Evolutionary conservation across 1,140 invertebrate genomes (phyloP), one percentile per base, ranked within the genome.

Genomic region (Stenopsyche tienmushanensis): DNA sequence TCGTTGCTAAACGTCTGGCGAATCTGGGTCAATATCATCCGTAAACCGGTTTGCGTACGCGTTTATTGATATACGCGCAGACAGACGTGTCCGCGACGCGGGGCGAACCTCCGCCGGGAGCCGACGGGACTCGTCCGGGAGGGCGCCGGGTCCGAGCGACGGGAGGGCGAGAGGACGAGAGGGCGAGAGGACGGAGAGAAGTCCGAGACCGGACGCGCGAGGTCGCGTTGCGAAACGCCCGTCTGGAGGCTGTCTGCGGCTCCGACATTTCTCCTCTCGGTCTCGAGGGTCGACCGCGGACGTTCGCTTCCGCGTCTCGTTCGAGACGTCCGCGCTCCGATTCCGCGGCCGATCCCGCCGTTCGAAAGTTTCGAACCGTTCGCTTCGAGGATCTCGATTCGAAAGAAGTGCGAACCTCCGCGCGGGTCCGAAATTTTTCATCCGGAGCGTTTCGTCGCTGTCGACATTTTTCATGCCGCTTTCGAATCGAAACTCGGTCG

Each of bases 21-120:
- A 15, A 57, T 57, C 20, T 57, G 53, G 53, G 53, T 57, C 53
- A 57, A 57, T 57, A 57, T 57, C 29, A 57, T 57, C 29, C 41
- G 21, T 18, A 39, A 25, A 57, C 53, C 53, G 29, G 53, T 57
- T 25, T 21, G 17, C 44, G 10, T 17, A 39, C 34, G 7, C n/a
- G 34, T 7, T n/a, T 39, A 7, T 39, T 39, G 34, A 8, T n/a
- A 8, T 13, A 17, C 41, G 41, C n/a, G 2, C 41, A 17, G 18
- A 42, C 18, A 42, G n/a, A 50, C 21, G 23, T n/a, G 3, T 20
- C 13, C n/a, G 3, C 10, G 3, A 24, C 29, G 52, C 24, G n/a
- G n/a, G 25, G 50, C 5, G 13, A 9, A 23, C 24, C 39, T 23
- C n/a, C n/a, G 24, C 24, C 13, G n/a, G 24, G n/a, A 7, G 15